Conservation (phyloP, 2,113 vertebrate species). For the Tachycineta bicolor region DNA sequence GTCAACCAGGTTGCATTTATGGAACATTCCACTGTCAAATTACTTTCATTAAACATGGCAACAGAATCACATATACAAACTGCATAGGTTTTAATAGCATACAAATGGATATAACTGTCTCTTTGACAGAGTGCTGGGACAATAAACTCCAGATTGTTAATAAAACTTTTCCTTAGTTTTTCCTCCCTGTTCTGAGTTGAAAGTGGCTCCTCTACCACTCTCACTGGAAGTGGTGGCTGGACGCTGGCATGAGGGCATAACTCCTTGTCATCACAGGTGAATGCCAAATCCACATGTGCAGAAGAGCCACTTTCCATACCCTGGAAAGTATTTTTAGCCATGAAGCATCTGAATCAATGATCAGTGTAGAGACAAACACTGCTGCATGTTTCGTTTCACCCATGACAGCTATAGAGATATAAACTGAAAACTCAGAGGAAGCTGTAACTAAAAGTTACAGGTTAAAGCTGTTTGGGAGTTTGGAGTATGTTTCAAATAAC, state of each 20-base stretch:
- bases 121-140: neutral
- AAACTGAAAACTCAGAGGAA: neutral
- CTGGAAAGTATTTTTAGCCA: neutral
- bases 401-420: neutral
- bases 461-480: neutral
- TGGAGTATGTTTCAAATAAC: neutral
- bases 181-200: neutral
- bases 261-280: neutral
- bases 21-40: neutral
- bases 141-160: neutral
- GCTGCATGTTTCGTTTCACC: neutral
- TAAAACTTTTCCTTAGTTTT: neutral
- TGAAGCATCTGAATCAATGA: neutral
- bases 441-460: neutral
- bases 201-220: neutral
- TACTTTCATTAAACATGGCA: slow-evolving; percentile 4
- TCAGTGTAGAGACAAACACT: neutral
- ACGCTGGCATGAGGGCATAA: neutral
- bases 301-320: neutral
- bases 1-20: neutral
- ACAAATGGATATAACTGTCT: neutral
- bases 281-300: neutral
- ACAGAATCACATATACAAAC: neutral
- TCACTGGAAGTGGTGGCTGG: neutral
- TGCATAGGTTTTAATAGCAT: neutral